phyloP scores from a whole-genome alignment of 2,113 vertebrate species.

The Dromaius novaehollandiae region DNA sequence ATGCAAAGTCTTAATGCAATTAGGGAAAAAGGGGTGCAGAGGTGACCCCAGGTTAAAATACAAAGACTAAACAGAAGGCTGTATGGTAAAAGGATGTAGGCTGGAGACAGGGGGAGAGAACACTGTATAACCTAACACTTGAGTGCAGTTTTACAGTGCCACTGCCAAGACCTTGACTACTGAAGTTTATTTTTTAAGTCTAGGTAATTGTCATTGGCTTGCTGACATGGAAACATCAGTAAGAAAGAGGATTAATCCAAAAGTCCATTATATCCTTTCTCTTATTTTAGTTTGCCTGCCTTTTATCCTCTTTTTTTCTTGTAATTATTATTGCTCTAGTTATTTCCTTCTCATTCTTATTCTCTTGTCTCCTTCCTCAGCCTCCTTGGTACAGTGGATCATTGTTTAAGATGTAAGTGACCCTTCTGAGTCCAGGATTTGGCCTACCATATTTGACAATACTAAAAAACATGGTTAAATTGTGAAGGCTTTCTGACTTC shows the following conservation, averaged over 20 bases:
- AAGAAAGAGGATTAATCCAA: background rate
- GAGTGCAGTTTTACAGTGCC: background rate
- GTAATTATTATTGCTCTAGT: background rate
- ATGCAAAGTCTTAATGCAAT: background rate
- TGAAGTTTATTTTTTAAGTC: background rate
- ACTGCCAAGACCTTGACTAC: background rate
- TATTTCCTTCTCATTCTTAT: background rate
- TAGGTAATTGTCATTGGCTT: background rate
- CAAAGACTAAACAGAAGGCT: background rate
- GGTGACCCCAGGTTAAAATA: background rate
- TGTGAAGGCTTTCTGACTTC: background rate
- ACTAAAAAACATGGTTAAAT: background rate
- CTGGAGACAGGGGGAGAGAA: background rate
- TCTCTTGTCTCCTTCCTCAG: background rate
- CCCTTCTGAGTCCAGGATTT: background rate
- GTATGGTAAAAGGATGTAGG: background rate
- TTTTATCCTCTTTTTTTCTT: background rate
- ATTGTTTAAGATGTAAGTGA: background rate
- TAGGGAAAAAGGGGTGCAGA: background rate
- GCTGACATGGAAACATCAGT: background rate
- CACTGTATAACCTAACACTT: background rate
- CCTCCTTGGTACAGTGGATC: background rate
- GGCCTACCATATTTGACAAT: background rate
- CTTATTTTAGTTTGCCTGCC: background rate
- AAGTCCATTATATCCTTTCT: background rate